Evolutionary conservation across 2,113 vertebrate species (phyloP).

Genomic region (Hiodon tergisus): DNA sequence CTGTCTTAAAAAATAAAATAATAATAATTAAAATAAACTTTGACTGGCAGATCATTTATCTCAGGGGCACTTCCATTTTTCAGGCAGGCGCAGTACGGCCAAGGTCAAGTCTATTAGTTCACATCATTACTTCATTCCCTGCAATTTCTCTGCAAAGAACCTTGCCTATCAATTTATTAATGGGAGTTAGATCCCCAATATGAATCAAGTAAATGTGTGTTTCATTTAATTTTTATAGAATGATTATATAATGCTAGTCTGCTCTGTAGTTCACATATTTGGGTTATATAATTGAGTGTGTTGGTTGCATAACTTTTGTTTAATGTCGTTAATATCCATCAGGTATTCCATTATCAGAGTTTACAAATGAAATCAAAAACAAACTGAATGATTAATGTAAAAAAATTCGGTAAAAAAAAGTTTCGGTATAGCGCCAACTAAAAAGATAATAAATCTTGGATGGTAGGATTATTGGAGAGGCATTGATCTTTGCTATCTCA

Average conservation of each 20-base stretch:
- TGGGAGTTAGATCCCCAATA: neutral
- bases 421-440: too few species aligned
- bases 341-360: neutral
- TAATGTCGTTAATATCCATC: neutral
- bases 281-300: slow-evolving; percentile 14
- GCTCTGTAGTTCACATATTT: slow-evolving; percentile 1
- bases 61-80: neutral
- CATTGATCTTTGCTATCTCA: too few species aligned
- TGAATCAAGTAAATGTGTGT: slow-evolving; percentile 8
- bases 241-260: slow-evolving; percentile 9
- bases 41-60: slow-evolving; percentile 7
- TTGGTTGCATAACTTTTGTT: neutral
- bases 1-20: slow-evolving; percentile 1
- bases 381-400: neutral
- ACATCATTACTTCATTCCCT: slow-evolving; percentile 12
- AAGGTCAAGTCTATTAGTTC: slow-evolving; percentile 16
- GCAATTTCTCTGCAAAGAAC: slow-evolving; percentile 11
- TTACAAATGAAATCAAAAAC: slow-evolving; percentile 4
- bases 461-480: too few species aligned
- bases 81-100: neutral
- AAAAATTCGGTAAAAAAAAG: too few species aligned
- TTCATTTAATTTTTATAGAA: slow-evolving; percentile 24
- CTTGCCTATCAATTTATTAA: slow-evolving; percentile 15
- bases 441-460: too few species aligned
- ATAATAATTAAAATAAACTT: neutral